Percentiles rank a stretch among this genome's conserved stretches.
phyloP scores from a whole-genome alignment of 2,113 vertebrate species.

The Oryzias javanicus region DNA sequence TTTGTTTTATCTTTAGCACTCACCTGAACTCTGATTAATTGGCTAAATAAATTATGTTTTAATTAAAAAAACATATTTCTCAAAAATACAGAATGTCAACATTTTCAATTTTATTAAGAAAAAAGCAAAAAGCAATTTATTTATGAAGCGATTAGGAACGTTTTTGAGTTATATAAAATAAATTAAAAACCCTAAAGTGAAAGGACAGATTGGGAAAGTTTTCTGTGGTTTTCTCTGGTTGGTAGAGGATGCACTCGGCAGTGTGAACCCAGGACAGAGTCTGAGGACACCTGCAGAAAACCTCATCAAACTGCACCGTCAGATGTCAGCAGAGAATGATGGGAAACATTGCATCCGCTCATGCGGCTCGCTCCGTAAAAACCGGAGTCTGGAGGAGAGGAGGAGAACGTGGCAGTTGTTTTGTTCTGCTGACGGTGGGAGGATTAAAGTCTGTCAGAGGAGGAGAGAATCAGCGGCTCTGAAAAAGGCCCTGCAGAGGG shows the following conservation, averaged over 20 bases:
- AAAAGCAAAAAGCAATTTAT: no score
- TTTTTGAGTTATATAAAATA: no score
- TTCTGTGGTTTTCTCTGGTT: background rate
- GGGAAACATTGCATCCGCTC: conserved; percentile 26
- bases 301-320: conserved; percentile 45
- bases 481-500: conserved; percentile 35
- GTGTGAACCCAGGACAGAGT: conserved; percentile 36
- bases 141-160: no score
- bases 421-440: conserved; percentile 27
- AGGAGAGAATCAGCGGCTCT: conserved; percentile 42
- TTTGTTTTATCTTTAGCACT: no score
- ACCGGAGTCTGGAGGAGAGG: background rate
- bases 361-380: conserved; percentile 19
- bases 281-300: conserved; percentile 46
- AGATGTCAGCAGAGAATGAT: conserved; percentile 16
- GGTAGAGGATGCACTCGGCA: background rate
- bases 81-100: no score
- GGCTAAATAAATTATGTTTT: no score
- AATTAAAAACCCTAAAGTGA: no score
- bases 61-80: no score
- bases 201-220: no score
- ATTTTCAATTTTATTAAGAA: no score
- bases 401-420: conserved; percentile 16
- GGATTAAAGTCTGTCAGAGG: conserved; percentile 53
- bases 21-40: no score